Conservation (phyloP, 1,140 invertebrate species). For the Brachionus plicatilis region DNA sequence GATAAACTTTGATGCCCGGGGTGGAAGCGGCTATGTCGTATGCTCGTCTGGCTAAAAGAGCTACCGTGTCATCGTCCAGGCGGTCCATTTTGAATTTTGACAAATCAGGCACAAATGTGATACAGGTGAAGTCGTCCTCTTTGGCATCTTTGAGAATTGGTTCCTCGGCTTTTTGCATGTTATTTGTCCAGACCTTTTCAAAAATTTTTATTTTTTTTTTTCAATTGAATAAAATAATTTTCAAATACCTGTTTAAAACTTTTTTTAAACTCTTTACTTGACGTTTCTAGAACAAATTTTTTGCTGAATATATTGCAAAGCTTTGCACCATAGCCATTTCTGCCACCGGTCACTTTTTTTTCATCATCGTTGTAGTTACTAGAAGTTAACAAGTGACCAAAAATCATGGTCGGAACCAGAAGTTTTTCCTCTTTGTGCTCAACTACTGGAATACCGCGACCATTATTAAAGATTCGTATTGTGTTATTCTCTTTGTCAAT, state of each 20-base stretch:
- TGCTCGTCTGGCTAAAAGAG: slow-evolving; percentile 82
- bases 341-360: slow-evolving; percentile 82
- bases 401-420: slow-evolving; percentile 99
- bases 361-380: slow-evolving; percentile 99
- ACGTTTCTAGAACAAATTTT: slow-evolving; percentile 94
- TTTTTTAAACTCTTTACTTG: slow-evolving; percentile 75
- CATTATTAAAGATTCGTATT: slow-evolving; percentile 95
- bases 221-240: not conserved
- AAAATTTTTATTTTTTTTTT: not conserved
- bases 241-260: slow-evolving; percentile 72
- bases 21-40: slow-evolving; percentile 89
- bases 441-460: slow-evolving; percentile 92
- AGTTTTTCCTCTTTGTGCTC: slow-evolving; percentile 97
- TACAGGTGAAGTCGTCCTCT: slow-evolving; percentile 84
- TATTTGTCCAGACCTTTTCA: slow-evolving; percentile 72
- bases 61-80: slow-evolving; percentile 86
- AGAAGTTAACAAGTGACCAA: slow-evolving; percentile 94
- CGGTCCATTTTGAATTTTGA: slow-evolving; percentile 90
- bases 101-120: slow-evolving; percentile 92
- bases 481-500: slow-evolving; percentile 87
- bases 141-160: slow-evolving; percentile 67
- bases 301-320: slow-evolving; percentile 98
- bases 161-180: slow-evolving; percentile 87
- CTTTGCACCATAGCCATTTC: slow-evolving; percentile 98
- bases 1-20: slow-evolving; percentile 80